Evolutionary conservation across 1,140 invertebrate species (phyloP).

Genomic region (Drepana arcuata): DNA sequence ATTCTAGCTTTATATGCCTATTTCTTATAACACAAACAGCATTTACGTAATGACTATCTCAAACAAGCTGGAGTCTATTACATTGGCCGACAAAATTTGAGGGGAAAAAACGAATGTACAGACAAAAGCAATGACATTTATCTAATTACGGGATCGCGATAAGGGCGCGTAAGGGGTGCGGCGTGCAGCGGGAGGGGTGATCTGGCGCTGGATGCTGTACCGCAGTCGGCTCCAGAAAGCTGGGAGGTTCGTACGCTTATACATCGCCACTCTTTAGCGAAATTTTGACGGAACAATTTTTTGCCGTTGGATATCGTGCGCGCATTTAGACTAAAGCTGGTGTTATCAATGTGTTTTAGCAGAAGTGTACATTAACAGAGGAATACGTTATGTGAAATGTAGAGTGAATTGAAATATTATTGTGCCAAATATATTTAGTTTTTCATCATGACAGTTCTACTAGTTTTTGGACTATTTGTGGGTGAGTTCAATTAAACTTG

Average conservation of each 20-base stretch:
- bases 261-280: too few relatives aligned
- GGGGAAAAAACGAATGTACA: slow-evolving; percentile 32
- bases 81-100: slow-evolving; percentile 23
- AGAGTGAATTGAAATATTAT: slow-evolving; percentile 21
- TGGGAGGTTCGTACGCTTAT: slow-evolving; percentile 9
- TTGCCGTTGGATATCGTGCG: slow-evolving; percentile 2
- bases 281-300: slow-evolving; percentile 2
- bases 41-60: slow-evolving; percentile 27
- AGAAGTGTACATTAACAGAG: too few relatives aligned
- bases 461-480: slow-evolving; percentile 57
- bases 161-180: slow-evolving; percentile 34
- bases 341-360: too few relatives aligned
- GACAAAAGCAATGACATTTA: slow-evolving; percentile 63
- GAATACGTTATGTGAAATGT: too few relatives aligned
- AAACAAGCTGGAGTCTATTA: slow-evolving; percentile 30
- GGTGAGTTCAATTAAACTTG: slow-evolving; percentile 43
- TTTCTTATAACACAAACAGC: slow-evolving; percentile 23
- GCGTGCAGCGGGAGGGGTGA: slow-evolving; percentile 14
- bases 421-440: slow-evolving; percentile 29
- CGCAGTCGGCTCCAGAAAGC: slow-evolving; percentile 33
- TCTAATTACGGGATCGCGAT: slow-evolving; percentile 66
- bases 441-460: slow-evolving; percentile 50
- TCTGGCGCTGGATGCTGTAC: slow-evolving; percentile 23
- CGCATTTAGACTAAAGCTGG: too few relatives aligned
- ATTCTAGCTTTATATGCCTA: too few relatives aligned